Base-by-base conservation (phyloP, 2,113 vertebrate genomes). In the Capreolus pygargus region DNA sequence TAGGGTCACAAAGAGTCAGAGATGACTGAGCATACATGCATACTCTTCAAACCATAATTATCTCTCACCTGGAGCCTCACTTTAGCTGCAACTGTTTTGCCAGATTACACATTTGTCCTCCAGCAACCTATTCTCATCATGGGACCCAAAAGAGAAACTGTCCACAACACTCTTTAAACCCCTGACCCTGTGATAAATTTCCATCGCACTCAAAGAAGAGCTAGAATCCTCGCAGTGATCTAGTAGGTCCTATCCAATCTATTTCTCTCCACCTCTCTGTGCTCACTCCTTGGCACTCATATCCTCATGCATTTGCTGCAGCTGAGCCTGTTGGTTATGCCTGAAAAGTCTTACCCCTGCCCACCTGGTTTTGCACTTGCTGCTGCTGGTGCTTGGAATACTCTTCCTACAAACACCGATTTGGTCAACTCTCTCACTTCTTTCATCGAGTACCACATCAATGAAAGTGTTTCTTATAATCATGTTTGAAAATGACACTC, bases 331-430 rank as follows among this genome's bases (percentile, higher is more conserved):
- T 39, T 82, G 7, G 45, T 54, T 86, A 6, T 86, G 52, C 14
- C 45, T 67, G 15, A 83, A 60, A 87, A 17, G 28, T 13, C 16
- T 81, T 33, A 81, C 11, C 4, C 27, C 25, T 17, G 28, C 2
- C 11, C 3, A 13, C 10, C 6, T 60, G n/a, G 6, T 30, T 55
- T 70, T 33, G 5, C 28, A 9, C 28, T 84, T 88, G 36, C 13
- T 21, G 1, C 33, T 50, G 15, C 23, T 74, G n/a, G 10, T 28
- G 23, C 5, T 36, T 70, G 19, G 3, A 61, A 82, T 19, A 82
- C 14, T 52, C 25, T 43, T 25, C 4, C 1, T 27, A 74, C 4
- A 36, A 36, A 83, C 33, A 7, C 2, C 47, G 76, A 0, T 3
- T 15, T 89, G 9, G 12, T 5, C 5, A 52, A 13, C 27, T 28